Percentiles rank a stretch among this genome's conserved stretches.
These are phyloP conservation scores for Nephrotoma appendiculata DNA, from an alignment of 2,888 invertebrate species.

Conservation along the genomic window DNA sequence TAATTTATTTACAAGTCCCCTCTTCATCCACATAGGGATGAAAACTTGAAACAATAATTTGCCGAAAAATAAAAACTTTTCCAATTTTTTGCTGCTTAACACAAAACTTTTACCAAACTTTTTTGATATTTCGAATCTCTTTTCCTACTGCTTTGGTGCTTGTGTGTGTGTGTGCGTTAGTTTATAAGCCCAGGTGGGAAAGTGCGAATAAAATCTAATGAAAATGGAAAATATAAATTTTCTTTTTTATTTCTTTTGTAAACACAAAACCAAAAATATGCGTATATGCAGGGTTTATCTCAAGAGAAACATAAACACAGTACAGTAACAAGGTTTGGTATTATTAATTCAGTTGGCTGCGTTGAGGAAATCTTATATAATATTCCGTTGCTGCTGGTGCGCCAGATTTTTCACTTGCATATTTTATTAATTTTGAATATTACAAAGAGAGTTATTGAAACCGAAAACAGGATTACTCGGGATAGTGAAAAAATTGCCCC, in stretches of 20 bases:
- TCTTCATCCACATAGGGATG: background rate
- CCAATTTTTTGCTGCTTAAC: background rate
- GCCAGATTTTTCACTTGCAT: background rate
- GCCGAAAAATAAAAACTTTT: background rate
- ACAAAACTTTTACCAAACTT: background rate
- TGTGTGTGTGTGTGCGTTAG: background rate
- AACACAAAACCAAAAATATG: background rate
- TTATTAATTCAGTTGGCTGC: background rate
- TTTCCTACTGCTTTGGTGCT: background rate
- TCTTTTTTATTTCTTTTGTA: background rate
- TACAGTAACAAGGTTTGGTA: background rate
- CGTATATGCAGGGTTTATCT: background rate
- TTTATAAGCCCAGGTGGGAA: background rate
- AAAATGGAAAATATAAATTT: background rate
- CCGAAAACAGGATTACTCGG: background rate
- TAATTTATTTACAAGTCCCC: background rate
- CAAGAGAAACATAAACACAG: background rate
- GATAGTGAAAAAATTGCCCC: background rate
- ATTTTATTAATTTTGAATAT: background rate
- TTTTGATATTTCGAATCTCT: background rate
- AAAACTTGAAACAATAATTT: background rate
- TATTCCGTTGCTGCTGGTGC: background rate
- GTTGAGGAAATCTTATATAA: background rate
- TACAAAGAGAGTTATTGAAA: background rate
- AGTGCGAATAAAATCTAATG: background rate